Evolutionary conservation across 2,888 invertebrate species (phyloP), one percentile per base, ranked within the genome.

Genomic region (Lamellibrachia satsuma): DNA sequence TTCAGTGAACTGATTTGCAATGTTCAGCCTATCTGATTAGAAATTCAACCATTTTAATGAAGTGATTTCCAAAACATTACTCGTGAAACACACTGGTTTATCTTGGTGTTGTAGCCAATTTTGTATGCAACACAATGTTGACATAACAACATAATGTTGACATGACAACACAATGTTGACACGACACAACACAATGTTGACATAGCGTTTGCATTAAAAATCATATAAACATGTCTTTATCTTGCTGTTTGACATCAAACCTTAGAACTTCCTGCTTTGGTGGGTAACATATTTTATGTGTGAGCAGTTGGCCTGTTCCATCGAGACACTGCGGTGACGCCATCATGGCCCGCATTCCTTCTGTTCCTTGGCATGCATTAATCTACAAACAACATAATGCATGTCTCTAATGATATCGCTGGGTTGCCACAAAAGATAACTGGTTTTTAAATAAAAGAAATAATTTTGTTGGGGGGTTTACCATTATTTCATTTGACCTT

Each of bases 251-350:
- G 75, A 75, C n/a, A n/a, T 75, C 75, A 75, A 93, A 96, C 96
- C 95, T 94, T 90, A 96, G 92, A 22, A 96, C 93, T 93, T 94
- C 95, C 27, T 94, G 93, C 91, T 92, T 93, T 7, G 95, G 94
- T 22, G 96, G 96, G 9, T 95, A 94, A 93, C 96, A 96, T 92
- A 96, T 94, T 22, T 95, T 94, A 57, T 93, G 91, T 0, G 96
- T 95, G 51, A 96, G 93, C 27, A 39, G 92, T 39, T 92, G 92
- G 7, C 94, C 92, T 15, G 94, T 94, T 7, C 93, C 95, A 6
- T 95, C 95, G 15, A 96, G 93, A 94, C 96, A 96, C 94, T 96
- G 96, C 52, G 95, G 95, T 0, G 96, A 96, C 0, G 96, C 95
- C 96, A 96, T 96, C 93, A 94, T 96, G 7, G 92, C 93, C 1